Evolutionary conservation across 1,140 invertebrate species (phyloP), one percentile per base, ranked within the genome.

Genomic region (Druon quercuslanigerum): DNA sequence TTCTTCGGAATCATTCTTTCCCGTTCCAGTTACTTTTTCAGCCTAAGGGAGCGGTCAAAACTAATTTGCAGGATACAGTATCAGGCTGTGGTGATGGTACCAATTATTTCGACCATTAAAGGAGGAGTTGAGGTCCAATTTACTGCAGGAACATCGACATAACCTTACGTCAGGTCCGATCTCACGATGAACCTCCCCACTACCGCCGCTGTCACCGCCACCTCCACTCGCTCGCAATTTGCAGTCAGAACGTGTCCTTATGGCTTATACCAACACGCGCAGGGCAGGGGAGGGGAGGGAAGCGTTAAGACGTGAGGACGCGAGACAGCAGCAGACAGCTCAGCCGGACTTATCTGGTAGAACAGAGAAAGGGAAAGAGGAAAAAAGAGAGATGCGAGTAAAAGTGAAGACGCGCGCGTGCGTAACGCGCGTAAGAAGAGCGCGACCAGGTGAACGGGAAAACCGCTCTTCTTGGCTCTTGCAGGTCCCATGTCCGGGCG

Each of bases 41-140:
- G 56, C 56, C 19, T n/a, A 46, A 66, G 40, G 25, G 60, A 17
- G 14, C 40, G 33, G 25, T 56, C 11, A 20, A 56, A 56, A 56
- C 54, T 66, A 66, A 66, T 66, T 66, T 66, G 33, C 60, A 6
- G 60, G 20, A 56, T 66, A 40, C 33, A 40, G 25, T 66, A 40
- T 66, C 60, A 66, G 14, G 12, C 1, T 6, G n/a, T 33, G 25
- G 6, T 60, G 60, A 16, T 66, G 54, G 13, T 66, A 40, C 60
- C 60, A 66, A 66, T 66, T 66, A 66, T 66, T 66, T 66, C 60
- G 60, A 66, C 60, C 60, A 66, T 66, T 66, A 66, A 66, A 66
- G 60, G 60, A 66, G 60, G 33, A 66, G 60, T 40, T 33, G 57
- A 66, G 57, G 14, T 66, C 13, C 14, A 66, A 66, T 66, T n/a